Percentiles rank a stretch among this genome's conserved stretches.
Evolutionary conservation across 2,797 vertebrate species (phyloP).

Genomic region (Galagoides demidoff): DNA sequence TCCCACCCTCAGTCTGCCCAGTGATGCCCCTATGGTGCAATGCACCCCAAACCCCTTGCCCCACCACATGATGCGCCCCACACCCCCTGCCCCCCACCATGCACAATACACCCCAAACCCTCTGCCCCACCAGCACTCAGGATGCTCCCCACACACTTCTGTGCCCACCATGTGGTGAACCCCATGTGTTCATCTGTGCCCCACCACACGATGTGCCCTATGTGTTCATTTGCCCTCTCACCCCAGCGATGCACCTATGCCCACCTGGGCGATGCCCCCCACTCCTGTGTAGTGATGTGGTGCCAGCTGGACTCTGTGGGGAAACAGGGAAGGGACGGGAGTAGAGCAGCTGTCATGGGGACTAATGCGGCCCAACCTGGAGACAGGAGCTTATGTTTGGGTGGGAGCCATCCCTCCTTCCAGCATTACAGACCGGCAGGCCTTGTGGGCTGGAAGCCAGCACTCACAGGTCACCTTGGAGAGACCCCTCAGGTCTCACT

Average conservation of each 20-base stretch:
- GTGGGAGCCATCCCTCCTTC: not conserved
- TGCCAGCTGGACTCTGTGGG: slow-evolving; percentile 56
- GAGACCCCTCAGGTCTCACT: not conserved
- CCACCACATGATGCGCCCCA: no score
- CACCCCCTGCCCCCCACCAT: no score
- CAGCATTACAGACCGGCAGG: not conserved
- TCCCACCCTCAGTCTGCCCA: not conserved
- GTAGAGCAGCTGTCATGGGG: not conserved
- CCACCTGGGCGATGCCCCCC: not conserved
- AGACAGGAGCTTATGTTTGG: slow-evolving; percentile 38
- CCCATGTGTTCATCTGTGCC: no score
- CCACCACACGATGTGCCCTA: not conserved
- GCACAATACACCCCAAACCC: not conserved
- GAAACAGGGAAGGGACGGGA: not conserved
- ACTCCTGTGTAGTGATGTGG: not conserved
- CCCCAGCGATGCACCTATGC: no score
- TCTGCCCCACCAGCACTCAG: no score
- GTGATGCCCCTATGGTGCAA: not conserved
- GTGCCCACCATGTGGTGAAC: no score
- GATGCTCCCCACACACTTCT: no score
- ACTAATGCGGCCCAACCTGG: not conserved
- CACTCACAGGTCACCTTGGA: not conserved
- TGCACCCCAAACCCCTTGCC: no score
- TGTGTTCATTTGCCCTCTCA: fast-evolving
- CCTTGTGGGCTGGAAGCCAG: fast-evolving